These are phyloP conservation scores for Invenusta paracnida DNA, from an alignment of 2,888 invertebrate genomes.

Conservation along the genomic window DNA sequence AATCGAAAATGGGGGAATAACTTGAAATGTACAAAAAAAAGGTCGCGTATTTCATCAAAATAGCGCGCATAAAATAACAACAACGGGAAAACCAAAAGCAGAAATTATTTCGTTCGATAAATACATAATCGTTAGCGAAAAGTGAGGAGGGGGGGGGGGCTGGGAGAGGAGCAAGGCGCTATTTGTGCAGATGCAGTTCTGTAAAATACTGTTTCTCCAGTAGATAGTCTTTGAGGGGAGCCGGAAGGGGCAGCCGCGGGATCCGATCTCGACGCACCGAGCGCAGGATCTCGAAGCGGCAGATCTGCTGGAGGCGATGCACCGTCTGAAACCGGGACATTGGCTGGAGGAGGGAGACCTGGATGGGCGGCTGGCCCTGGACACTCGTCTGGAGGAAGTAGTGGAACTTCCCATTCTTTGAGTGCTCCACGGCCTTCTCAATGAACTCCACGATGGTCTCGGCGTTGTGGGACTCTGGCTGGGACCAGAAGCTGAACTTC, in stretches of 20 bases:
- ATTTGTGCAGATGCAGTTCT: no score
- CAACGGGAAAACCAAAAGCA: no score
- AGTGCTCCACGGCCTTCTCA: slow-evolving; percentile 70
- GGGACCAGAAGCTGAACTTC: slow-evolving; percentile 59
- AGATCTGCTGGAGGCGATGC: slow-evolving; percentile 70
- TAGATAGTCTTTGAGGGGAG: slow-evolving; percentile 60
- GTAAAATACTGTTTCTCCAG: slow-evolving; percentile 58
- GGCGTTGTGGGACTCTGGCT: slow-evolving; percentile 59
- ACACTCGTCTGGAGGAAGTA: slow-evolving; percentile 70
- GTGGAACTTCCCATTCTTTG: slow-evolving; percentile 68
- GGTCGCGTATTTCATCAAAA: no score
- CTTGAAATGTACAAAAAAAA: no score
- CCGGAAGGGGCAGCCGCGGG: slow-evolving; percentile 69
- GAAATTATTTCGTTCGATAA: no score
- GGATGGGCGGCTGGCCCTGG: slow-evolving; percentile 69
- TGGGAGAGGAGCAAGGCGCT: no score
- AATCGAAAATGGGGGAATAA: no score
- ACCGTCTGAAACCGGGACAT: slow-evolving; percentile 71
- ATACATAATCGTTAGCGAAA: no score
- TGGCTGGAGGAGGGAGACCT: slow-evolving; percentile 71
- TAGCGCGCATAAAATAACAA: no score
- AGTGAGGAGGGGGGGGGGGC: no score
- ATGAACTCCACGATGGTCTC: slow-evolving; percentile 70
- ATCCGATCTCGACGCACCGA: slow-evolving; percentile 69
- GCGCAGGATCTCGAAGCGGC: slow-evolving; percentile 71